Evolutionary conservation across 2,888 invertebrate species (phyloP).

Genomic region (Scrobipalpa atriplicella): DNA sequence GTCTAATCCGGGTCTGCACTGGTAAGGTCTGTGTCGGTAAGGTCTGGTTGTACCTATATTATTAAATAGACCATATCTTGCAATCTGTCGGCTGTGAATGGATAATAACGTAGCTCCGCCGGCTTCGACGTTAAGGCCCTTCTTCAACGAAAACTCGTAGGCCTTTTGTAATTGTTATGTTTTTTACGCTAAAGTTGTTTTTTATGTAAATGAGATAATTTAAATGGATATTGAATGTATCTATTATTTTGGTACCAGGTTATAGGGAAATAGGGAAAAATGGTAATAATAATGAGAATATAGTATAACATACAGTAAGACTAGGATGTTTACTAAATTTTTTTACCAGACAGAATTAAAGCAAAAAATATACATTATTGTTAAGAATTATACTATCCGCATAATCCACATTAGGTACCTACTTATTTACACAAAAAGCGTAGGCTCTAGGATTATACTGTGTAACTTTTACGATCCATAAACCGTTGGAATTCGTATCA

Average conservation of each 20-base stretch:
- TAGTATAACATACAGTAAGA: too few relatives aligned
- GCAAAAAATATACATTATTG: too few relatives aligned
- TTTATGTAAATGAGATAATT: too few relatives aligned
- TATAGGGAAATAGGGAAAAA: too few relatives aligned
- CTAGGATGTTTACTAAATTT: too few relatives aligned
- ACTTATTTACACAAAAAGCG: not conserved
- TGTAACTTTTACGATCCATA: constrained; percentile 19
- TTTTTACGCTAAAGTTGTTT: not conserved
- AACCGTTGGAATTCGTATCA: not conserved
- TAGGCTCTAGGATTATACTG: constrained; percentile 30
- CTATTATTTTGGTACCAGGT: too few relatives aligned
- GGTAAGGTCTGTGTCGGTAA: constrained; percentile 35
- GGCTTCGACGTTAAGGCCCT: constrained; percentile 39
- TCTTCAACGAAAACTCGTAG: not conserved
- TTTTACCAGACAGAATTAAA: too few relatives aligned
- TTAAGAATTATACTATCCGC: not conserved
- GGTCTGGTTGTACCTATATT: constrained; percentile 48
- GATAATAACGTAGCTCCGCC: constrained; percentile 60
- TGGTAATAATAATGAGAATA: too few relatives aligned
- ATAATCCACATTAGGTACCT: not conserved
- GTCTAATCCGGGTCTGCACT: constrained; percentile 50
- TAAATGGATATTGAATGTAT: too few relatives aligned
- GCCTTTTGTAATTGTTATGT: not conserved
- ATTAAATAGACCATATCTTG: constrained; percentile 70
- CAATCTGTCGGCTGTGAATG: constrained; percentile 66